Evolutionary conservation across 2,888 invertebrate species (phyloP), one percentile per base, ranked within the genome.

Genomic region (Lysandra coridon): DNA sequence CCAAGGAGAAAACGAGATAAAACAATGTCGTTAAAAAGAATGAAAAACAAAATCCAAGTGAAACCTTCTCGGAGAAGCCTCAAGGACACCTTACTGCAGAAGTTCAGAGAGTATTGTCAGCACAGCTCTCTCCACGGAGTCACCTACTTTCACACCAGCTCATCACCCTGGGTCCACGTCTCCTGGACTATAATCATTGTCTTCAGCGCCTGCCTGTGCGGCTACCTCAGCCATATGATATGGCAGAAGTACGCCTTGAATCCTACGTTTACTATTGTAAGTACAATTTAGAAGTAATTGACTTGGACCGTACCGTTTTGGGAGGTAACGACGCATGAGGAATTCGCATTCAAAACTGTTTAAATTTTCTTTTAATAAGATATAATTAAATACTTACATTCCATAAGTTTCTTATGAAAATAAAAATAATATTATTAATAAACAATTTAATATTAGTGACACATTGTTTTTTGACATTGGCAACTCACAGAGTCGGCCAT

Each of bases 201-300:
- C 0, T 82, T 85, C 2, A 88, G 91, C 30, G 23, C 89, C 1
- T 82, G 81, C 0, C 82, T 94, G 1, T 92, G 92, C 81, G 86
- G 84, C 2, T 90, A 88, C 76, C 86, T 93, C 1, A 85, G 93
- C 7, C 88, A 89, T 7, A 91, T 92, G 90, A 92, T 93, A 17
- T 92, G 91, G 92, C 82, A 87, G 17, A 93, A 92, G 81, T 93
- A 89, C 49, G 84, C 85, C 0, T 82, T 85, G 6, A 90, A 93
- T 78, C 94, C 94, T 10, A 93, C 94, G 0, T 88, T 93, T 33
- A 93, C 91, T 75, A 90, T 94, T 84, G 94, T 92, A 82, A 87
- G 89, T 86, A 53, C 23, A 23, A 23, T 53, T 53, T 53, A 14
- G 7, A 44, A 44, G 53, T 53, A 23, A 23, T 23, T 23, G 23